phyloP scores from a whole-genome alignment of 2,888 invertebrate species.

The Hypsopygia costalis region DNA sequence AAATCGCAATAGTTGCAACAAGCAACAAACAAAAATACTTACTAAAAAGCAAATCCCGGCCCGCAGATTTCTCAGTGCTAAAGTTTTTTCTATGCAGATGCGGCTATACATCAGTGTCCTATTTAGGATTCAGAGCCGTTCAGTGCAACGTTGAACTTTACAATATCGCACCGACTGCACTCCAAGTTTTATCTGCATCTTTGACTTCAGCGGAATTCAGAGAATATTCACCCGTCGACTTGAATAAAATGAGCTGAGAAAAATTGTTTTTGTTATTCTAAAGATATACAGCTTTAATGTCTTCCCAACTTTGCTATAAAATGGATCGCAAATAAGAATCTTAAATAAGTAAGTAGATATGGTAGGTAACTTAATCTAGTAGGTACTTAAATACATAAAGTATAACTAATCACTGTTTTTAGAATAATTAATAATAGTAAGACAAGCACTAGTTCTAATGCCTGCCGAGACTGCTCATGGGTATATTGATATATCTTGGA shows the following conservation, averaged over 20 bases:
- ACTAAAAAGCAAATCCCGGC: constrained; percentile 8
- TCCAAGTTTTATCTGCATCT: constrained; percentile 47
- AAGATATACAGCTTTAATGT: constrained; percentile 2
- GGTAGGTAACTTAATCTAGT: too few relatives aligned
- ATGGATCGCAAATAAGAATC: too few relatives aligned
- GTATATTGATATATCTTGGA: too few relatives aligned
- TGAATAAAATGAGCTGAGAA: constrained; percentile 22
- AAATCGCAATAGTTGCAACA: not conserved
- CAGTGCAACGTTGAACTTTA: constrained; percentile 42
- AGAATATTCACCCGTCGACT: constrained; percentile 28
- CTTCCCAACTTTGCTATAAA: too few relatives aligned
- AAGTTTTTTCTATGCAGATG: constrained; percentile 21
- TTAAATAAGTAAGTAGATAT: too few relatives aligned
- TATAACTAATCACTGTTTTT: too few relatives aligned
- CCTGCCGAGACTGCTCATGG: too few relatives aligned
- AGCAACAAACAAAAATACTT: too few relatives aligned
- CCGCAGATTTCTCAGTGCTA: constrained; percentile 15
- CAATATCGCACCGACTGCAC: constrained; percentile 46
- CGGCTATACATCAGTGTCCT: constrained; percentile 31
- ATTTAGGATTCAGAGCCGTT: constrained; percentile 45
- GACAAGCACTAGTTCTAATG: too few relatives aligned
- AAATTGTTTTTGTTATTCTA: constrained; percentile 13
- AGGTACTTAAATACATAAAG: too few relatives aligned
- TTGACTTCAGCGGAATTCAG: constrained; percentile 37
- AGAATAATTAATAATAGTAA: too few relatives aligned